Evolutionary conservation across 64 coral and sea anemone species (phyloP).

Genomic region (Pocillopora damicornis): DNA sequence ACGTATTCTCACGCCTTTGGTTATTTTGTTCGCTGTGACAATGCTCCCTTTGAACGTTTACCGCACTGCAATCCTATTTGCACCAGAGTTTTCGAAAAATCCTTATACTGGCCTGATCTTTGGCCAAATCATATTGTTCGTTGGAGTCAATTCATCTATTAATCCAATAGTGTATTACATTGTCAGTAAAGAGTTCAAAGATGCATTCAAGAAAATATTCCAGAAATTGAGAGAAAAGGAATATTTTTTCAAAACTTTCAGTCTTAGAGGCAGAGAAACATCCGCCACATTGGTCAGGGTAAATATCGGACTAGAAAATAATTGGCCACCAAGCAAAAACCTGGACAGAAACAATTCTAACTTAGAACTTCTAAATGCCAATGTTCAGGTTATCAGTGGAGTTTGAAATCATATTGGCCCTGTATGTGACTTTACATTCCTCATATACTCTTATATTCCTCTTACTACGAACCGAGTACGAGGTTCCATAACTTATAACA

Average conservation of each 20-base stretch:
- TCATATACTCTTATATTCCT: too few relatives aligned
- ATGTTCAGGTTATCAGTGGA: neutral
- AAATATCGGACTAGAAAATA: neutral
- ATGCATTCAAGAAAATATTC: constrained; percentile 17
- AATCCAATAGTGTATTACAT: constrained; percentile 59
- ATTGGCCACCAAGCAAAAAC: neutral
- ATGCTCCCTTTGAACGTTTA: constrained; percentile 48
- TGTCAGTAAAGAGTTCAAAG: constrained; percentile 50
- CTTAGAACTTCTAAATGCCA: neutral
- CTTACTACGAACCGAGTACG: too few relatives aligned
- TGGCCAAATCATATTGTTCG: constrained; percentile 15
- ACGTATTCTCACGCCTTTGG: constrained; percentile 43
- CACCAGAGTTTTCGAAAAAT: neutral
- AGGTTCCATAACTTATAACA: too few relatives aligned
- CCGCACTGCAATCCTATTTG: neutral
- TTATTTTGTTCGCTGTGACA: constrained; percentile 41
- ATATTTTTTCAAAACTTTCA: neutral
- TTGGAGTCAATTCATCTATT: constrained; percentile 33
- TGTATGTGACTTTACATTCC: too few relatives aligned
- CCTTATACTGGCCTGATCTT: constrained; percentile 27
- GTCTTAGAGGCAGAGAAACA: neutral
- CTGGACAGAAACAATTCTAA: neutral
- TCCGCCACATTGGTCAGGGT: neutral
- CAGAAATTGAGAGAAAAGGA: neutral
- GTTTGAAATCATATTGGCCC: neutral